Conservation (phyloP, 2,888 invertebrate species). For the Nomada flava region DNA sequence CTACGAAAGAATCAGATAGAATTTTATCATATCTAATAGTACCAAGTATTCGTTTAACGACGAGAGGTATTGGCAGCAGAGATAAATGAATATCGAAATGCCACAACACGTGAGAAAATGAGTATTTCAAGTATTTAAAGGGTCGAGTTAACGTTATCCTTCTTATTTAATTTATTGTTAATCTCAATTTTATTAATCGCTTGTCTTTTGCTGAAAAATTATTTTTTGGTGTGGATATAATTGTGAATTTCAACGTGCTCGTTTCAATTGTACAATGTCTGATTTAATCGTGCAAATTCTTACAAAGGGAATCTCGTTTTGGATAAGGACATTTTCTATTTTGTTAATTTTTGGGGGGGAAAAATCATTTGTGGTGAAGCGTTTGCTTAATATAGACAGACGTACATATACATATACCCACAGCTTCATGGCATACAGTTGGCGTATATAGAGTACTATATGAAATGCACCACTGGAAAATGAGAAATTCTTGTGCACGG, state of each 20-base stretch:
- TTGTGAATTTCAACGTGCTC: no score
- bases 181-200: no score
- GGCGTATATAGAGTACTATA: background rate
- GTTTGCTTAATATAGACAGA: slow-evolving; percentile 3
- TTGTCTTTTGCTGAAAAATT: no score
- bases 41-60: slow-evolving; percentile 67
- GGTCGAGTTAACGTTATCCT: no score
- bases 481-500: slow-evolving; percentile 25
- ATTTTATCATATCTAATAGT: slow-evolving; percentile 77
- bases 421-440: background rate
- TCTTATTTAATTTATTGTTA: no score
- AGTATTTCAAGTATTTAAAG: background rate
- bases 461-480: slow-evolving; percentile 22
- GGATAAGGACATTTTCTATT: background rate
- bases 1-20: slow-evolving; percentile 54
- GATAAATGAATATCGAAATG: background rate
- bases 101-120: background rate
- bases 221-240: no score
- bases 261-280: no score
- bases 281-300: no score
- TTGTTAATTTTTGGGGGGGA: background rate
- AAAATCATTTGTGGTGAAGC: slow-evolving; percentile 7
- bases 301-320: no score
- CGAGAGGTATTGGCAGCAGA: background rate
- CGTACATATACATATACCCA: background rate